Evolutionary conservation across 2,797 vertebrate species (phyloP), one percentile per base, ranked within the genome.

Genomic region (Rhodeus uyekii): DNA sequence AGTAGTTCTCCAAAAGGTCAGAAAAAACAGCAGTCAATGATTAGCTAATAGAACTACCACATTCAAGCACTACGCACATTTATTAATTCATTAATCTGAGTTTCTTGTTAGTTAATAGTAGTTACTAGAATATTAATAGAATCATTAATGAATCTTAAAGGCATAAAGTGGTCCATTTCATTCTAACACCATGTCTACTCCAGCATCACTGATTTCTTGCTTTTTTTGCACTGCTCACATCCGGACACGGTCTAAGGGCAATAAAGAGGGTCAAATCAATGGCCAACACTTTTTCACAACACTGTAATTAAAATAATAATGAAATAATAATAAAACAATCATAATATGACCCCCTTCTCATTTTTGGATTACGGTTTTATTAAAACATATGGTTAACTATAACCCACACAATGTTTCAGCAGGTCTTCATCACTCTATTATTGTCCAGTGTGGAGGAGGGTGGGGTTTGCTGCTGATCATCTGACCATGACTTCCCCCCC

Each of bases 401-500:
- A 18, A 68, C 24, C 14, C 53, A 79, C 22, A 48, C 65, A 74
- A 22, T 19, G 63, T 46, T 48, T 83, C 44, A 34, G 2, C 64
- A 46, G 22, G 50, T 39, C 36, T 55, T 44, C 29, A 38, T 78
- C 7, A 12, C 38, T 22, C 22, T 60, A 29, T 29, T 29, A 60
- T 42, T 74, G 29, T 78, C 14, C 3, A 18, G 39, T 10, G 34
- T 61, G 29, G 22, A 63, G 42, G 55, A 29, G 27, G 38, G 22
- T 36, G 38, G 27, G 8, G 18, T 12, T 34, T 24, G 32, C 8
- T 27, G 22, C 16, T 38, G 68, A 73, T 50, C 68, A 75, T 50
- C 50, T 82, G 80, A 68, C 80, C 42, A 55, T 29, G 24, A 68
- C 82, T 6, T 22, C 77, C 44, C 19, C 19, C 38, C 68, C 82